Base-by-base conservation (phyloP, 2,888 invertebrate genomes). In the Hesperia comma region DNA sequence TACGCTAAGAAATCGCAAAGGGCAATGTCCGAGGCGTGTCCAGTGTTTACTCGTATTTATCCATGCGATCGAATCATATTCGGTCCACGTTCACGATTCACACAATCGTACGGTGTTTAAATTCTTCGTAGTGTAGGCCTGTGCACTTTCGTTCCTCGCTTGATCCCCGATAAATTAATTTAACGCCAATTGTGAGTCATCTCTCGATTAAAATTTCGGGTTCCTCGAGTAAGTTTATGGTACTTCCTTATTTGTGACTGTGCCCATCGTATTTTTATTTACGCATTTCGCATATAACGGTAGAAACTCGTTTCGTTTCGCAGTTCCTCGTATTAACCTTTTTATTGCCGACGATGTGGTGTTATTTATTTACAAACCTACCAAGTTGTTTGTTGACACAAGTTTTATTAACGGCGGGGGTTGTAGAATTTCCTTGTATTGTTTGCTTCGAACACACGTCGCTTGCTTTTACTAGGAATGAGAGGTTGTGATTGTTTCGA, bases 11-110 rank as follows among this genome's bases (percentile, higher is more conserved):
- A 66, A 70, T 70, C 70, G 74, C 81, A 82, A 82, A 85, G 86
- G 66, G 66, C 66, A 66, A 54, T 66, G 66, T 60, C 85, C 87
- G 86, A 83, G 82, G 90, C 82, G 26, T 26, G 26, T 86, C 80
- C 81, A 77, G 67, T 73, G 82, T 85, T 87, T 88, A 26, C 26
- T 26, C 26, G 26, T 26, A 83, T 87, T 87, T 87, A 88, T 86
- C 84, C 81, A 81, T 78, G 81, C 85, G 79, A 87, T 81, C 79
- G 75, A 82, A 81, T 75, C 75, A 80, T 84, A 92, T 91, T 90
- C 92, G 81, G 84, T 84, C 71, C 92, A 90, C 92, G 92, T 90
- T 79, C 83, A 75, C 83, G 83, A 87, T 90, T 91, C 91, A 88
- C 90, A 90, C 92, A 90, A 88, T 80, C 81, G 79, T 84, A 86